Evolutionary conservation across 2,797 vertebrate genomes (phyloP), one percentile per base, ranked within the genome.

Genomic region (Enteromius argenteus): DNA sequence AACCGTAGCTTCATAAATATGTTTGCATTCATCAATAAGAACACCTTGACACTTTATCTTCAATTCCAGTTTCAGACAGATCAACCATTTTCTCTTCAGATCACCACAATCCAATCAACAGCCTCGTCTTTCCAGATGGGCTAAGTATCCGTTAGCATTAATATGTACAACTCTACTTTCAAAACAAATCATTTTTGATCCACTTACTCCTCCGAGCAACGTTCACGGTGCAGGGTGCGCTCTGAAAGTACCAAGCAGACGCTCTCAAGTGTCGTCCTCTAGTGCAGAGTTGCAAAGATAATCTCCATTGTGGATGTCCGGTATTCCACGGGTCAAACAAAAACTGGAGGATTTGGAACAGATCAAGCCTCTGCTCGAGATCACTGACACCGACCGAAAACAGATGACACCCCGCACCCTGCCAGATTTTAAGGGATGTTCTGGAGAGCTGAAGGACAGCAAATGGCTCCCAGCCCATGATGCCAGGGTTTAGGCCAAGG

Each of bases 1-100:
- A 94, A 92, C 92, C 89, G 92, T 92, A 93, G 93, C 94, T 94
- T 95, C 90, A 95, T 95, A 96, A 96, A 96, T 96, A 95, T 92
- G 92, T 91, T 90, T 82, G 92, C 92, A 86, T 93, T 94, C 92
- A 94, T 94, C 88, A 89, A 91, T 83, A 92, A 91, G 91, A 89
- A 92, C 92, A 91, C 91, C 90, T 93, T 27, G 90, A 90, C 88
- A 93, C 90, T 92, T 92, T 87, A 91, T 91, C 91, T 87, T 87
- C 93, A 92, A 92, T 96, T 96, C 95, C 95, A 96, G 95, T 95
- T 95, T 92, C 89, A 91, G 91, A 87, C 89, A 90, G 86, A 87
- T 80, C 80, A 88, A 88, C 80, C 81, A 78, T 87, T 84, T 88
- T 75, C 89, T 89, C 90, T 84, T 88, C 58, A 75, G 86, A 92